A percentile compares a stretch with the other conserved stretches of the same genome.
phyloP scores from a whole-genome alignment of 2,888 invertebrate genomes.

The Machimus atricapillus region DNA sequence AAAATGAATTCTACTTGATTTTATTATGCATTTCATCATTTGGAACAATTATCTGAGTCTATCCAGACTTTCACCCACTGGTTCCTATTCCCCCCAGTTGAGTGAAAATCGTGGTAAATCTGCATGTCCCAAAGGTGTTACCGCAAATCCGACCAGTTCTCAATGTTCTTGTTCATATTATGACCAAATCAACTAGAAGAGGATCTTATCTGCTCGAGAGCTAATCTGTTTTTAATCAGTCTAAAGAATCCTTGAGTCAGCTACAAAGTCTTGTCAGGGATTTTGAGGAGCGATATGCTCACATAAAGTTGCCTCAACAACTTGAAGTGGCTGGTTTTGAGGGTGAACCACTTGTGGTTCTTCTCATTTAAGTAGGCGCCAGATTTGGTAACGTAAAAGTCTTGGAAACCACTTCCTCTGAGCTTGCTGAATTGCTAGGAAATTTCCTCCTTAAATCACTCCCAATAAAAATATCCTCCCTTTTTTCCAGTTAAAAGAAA shows the following conservation, averaged over 20 bases:
- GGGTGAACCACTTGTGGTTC: background rate
- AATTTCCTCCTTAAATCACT: background rate
- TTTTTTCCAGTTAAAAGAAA: background rate
- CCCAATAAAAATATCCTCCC: background rate
- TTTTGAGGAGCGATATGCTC: background rate
- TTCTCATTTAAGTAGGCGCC: background rate
- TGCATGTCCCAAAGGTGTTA: background rate
- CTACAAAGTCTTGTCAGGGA: background rate
- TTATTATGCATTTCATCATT: too few relatives aligned
- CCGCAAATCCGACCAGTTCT: background rate
- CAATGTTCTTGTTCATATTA: background rate
- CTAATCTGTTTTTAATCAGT: background rate
- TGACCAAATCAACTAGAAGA: background rate
- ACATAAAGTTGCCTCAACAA: background rate
- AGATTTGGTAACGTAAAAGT: background rate
- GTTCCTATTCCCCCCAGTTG: background rate
- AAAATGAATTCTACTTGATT: too few relatives aligned
- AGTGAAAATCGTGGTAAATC: background rate
- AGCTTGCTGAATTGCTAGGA: background rate
- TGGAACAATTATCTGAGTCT: too few relatives aligned
- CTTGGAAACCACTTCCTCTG: background rate
- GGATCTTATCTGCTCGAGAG: background rate
- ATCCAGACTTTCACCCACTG: too few relatives aligned
- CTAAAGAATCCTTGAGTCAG: background rate
- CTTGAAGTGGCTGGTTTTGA: background rate